A percentile compares a stretch with the other conserved stretches of the same genome.
phyloP scores from a whole-genome alignment of 2,888 invertebrate species.

The Sphinx pinastri region DNA sequence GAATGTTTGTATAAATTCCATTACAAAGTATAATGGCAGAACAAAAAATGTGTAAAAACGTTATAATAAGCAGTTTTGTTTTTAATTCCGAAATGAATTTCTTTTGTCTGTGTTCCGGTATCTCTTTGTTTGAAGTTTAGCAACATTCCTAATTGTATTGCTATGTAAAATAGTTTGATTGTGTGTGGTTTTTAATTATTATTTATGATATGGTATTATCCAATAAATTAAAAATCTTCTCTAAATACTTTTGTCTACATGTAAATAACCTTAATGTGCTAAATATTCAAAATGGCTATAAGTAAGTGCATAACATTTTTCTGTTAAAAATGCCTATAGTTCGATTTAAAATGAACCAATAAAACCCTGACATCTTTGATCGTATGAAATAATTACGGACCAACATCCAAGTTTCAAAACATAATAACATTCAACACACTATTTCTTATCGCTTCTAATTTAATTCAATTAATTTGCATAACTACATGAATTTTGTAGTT shows the following conservation, averaged over 20 bases:
- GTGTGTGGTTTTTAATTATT: neutral
- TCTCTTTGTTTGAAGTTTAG: neutral
- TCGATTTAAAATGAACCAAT: no score
- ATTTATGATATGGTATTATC: neutral
- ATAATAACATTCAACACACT: neutral
- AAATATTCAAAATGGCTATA: no score
- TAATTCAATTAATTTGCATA: constrained; percentile 28
- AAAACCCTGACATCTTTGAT: neutral
- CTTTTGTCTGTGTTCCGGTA: constrained; percentile 4
- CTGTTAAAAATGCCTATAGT: no score
- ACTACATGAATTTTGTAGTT: constrained; percentile 39
- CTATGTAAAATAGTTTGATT: neutral
- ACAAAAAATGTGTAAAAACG: constrained; percentile 15
- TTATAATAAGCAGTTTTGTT: constrained; percentile 14
- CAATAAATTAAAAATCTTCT: no score
- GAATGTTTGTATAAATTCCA: constrained; percentile 26
- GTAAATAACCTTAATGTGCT: no score
- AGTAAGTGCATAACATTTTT: no score
- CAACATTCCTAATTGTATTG: neutral
- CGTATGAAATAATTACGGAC: constrained; percentile 1
- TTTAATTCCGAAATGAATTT: neutral
- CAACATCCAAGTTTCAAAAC: neutral
- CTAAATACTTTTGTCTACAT: no score
- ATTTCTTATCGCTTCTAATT: constrained; percentile 14
- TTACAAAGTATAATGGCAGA: constrained; percentile 23